Evolutionary conservation across 2,113 vertebrate species (phyloP).

Genomic region (Motacilla alba): DNA sequence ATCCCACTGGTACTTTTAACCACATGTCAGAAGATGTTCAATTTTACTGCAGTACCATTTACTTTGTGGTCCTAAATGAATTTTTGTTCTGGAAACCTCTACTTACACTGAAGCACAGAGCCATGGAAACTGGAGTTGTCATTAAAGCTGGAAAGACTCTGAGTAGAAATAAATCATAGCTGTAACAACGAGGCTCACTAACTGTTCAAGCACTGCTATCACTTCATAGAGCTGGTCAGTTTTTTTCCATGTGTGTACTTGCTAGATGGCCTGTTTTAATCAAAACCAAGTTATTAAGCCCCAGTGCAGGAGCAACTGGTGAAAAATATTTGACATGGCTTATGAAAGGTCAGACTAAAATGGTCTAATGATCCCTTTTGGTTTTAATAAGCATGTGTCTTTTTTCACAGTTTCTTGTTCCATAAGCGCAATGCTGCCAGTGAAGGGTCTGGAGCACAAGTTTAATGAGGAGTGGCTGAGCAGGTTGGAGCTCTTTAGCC

Average conservation of each 20-base stretch:
- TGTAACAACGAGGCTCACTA: neutral
- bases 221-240: neutral
- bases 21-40: neutral
- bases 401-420: conserved; percentile 2
- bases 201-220: neutral
- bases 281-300: neutral
- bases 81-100: neutral
- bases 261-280: neutral
- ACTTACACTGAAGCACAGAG: neutral
- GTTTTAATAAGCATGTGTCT: neutral
- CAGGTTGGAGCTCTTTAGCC: neutral
- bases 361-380: neutral
- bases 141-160: neutral
- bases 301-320: neutral
- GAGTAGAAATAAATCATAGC: neutral
- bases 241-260: neutral
- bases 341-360: neutral
- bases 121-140: neutral
- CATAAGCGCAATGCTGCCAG: fast-evolving
- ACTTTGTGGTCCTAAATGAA: neutral
- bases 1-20: neutral
- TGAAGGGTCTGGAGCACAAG: neutral
- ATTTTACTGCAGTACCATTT: neutral
- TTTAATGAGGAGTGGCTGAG: neutral
- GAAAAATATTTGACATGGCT: neutral